Evolutionary conservation across 2,113 vertebrate genomes (phyloP).

Genomic region (Nothocercus nigrocapillus): DNA sequence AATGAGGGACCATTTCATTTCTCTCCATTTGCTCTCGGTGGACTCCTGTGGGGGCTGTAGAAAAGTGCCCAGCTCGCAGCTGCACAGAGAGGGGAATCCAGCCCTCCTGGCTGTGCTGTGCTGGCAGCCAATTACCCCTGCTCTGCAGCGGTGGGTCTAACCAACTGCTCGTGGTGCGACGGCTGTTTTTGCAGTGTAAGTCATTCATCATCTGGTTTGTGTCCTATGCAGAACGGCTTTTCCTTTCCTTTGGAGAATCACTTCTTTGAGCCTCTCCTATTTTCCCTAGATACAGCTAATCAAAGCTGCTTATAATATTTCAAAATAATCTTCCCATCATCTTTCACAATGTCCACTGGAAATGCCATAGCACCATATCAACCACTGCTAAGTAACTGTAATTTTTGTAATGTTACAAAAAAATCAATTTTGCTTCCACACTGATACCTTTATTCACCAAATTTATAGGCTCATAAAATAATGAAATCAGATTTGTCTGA

Average conservation of each 20-base stretch:
- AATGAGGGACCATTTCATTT: neutral
- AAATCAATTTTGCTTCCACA: neutral
- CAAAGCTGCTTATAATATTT: neutral
- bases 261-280: neutral
- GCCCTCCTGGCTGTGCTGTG: neutral
- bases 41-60: accelerated
- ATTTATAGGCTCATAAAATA: neutral
- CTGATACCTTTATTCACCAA: neutral
- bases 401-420: neutral
- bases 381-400: accelerated
- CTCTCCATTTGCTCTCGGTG: accelerated
- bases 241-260: neutral
- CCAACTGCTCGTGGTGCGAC: neutral
- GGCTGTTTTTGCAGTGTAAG: neutral
- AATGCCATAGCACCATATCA: neutral
- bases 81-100: neutral
- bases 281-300: neutral
- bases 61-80: neutral
- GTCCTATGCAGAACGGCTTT: neutral
- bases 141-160: neutral
- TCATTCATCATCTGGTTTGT: too few relatives aligned
- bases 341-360: neutral
- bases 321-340: neutral
- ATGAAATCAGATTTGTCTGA: constrained; percentile 37
- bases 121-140: accelerated